These are phyloP conservation scores for Epinephelus moara DNA, from an alignment of 2,113 vertebrate species.

Conservation along the genomic window DNA sequence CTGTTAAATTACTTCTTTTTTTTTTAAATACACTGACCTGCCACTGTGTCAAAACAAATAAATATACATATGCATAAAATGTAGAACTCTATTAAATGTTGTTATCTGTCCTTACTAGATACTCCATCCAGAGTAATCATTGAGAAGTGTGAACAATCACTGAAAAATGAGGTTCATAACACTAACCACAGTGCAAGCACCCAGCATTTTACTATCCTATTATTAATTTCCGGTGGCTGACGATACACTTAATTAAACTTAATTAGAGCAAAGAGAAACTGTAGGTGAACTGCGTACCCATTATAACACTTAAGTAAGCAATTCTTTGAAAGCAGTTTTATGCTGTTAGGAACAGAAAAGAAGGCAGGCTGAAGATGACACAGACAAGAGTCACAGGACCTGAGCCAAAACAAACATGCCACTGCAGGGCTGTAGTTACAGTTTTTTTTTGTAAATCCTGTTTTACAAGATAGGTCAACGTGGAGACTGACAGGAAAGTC, in stretches of 20 bases:
- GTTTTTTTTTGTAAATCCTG: slow-evolving; percentile 34
- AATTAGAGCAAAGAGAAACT: slow-evolving; percentile 5
- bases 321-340: neutral
- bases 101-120: neutral
- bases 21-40: neutral
- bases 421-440: slow-evolving; percentile 9
- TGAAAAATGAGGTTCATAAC: neutral
- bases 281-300: slow-evolving; percentile 1
- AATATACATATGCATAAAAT: neutral
- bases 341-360: neutral
- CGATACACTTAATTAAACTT: slow-evolving; percentile 31
- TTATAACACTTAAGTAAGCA: neutral
- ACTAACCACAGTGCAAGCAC: neutral
- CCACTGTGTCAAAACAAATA: neutral
- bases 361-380: slow-evolving; percentile 25
- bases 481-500: slow-evolving; percentile 46
- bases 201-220: neutral
- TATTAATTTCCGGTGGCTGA: slow-evolving; percentile 20
- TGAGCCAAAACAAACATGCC: slow-evolving; percentile 53
- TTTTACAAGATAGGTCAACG: slow-evolving; percentile 36
- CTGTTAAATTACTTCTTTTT: neutral
- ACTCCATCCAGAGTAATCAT: neutral
- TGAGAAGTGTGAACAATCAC: neutral
- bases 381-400: slow-evolving; percentile 7
- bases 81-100: neutral